Percentiles rank a stretch among this genome's conserved stretches.
Conservation (phyloP, 2,113 vertebrate genomes). For the Forbesichthys agassizii region DNA sequence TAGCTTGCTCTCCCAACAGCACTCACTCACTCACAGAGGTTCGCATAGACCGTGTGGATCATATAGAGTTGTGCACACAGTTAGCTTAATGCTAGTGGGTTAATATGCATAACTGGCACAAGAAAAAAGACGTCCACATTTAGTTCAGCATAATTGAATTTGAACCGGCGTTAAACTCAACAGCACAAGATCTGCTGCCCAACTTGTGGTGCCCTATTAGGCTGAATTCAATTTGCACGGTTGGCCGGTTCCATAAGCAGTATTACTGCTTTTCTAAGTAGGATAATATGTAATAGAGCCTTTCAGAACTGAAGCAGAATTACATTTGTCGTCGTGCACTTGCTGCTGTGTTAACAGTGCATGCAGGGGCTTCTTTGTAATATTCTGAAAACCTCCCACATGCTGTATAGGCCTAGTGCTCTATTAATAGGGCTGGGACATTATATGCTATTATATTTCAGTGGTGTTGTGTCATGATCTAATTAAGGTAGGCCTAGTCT, state of each 20-base stretch:
- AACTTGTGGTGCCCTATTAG: constrained; percentile 58
- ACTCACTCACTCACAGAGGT: not conserved
- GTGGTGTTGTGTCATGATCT: too few relatives aligned
- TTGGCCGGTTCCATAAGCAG: constrained; percentile 42
- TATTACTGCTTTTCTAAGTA: constrained; percentile 47
- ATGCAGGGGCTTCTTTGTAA: too few relatives aligned
- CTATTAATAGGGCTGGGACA: too few relatives aligned
- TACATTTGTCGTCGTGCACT: too few relatives aligned
- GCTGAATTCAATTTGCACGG: constrained; percentile 58
- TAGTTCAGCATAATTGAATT: constrained; percentile 54
- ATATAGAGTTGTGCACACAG: not conserved
- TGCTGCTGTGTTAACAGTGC: too few relatives aligned
- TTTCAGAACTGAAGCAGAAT: not conserved
- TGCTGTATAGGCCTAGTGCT: too few relatives aligned
- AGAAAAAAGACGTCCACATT: constrained; percentile 34
- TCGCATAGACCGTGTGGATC: not conserved
- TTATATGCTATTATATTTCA: too few relatives aligned
- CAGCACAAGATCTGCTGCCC: constrained; percentile 45
- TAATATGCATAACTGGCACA: not conserved
- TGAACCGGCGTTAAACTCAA: constrained; percentile 55
- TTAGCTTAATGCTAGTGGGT: not conserved
- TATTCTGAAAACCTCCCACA: too few relatives aligned
- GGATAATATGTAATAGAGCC: constrained; percentile 26
- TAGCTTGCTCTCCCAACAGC: constrained; percentile 16
- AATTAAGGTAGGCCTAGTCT: too few relatives aligned